phyloP scores from a whole-genome alignment of 1,140 invertebrate species.

The Marisa cornuarietis region DNA sequence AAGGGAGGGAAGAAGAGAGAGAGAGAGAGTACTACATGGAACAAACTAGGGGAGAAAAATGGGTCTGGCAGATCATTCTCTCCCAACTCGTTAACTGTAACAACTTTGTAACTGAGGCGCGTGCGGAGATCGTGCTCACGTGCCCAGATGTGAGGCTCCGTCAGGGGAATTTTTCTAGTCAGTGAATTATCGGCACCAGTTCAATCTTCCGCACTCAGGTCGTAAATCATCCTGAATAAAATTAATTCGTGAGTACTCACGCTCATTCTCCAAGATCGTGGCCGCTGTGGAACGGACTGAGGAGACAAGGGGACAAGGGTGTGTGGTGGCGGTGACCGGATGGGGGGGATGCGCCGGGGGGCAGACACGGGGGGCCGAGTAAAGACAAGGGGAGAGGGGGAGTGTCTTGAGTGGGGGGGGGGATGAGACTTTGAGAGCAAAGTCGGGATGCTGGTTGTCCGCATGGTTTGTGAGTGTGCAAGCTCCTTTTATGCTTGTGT shows the following conservation, averaged over 20 bases:
- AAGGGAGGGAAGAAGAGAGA: constrained; percentile 9
- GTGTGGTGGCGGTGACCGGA: too few species aligned
- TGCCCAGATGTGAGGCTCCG: constrained; percentile 7
- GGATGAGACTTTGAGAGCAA: too few species aligned
- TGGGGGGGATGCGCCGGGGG: too few species aligned
- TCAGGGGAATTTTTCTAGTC: constrained; percentile 11
- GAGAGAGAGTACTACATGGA: neutral
- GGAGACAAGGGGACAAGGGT: neutral
- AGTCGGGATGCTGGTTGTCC: too few species aligned
- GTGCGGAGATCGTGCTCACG: constrained; percentile 2
- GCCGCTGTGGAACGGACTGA: neutral
- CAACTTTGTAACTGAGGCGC: constrained; percentile 3
- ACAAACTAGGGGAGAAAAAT: neutral
- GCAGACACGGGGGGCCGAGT: too few species aligned
- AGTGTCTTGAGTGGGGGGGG: too few species aligned
- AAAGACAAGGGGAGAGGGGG: too few species aligned
- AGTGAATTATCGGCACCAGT: constrained; percentile 9
- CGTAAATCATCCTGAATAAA: constrained; percentile 13
- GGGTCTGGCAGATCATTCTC: neutral
- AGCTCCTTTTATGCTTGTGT: too few species aligned
- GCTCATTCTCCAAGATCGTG: neutral
- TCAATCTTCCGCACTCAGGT: constrained; percentile 3
- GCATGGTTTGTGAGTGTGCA: too few species aligned
- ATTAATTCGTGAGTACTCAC: constrained; percentile 10
- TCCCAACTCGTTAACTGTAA: constrained; percentile 6